Percentiles rank a stretch among this genome's conserved stretches.
These are phyloP conservation scores for Papilio polyxenes DNA, from an alignment of 1,140 invertebrate genomes.

Conservation along the genomic window DNA sequence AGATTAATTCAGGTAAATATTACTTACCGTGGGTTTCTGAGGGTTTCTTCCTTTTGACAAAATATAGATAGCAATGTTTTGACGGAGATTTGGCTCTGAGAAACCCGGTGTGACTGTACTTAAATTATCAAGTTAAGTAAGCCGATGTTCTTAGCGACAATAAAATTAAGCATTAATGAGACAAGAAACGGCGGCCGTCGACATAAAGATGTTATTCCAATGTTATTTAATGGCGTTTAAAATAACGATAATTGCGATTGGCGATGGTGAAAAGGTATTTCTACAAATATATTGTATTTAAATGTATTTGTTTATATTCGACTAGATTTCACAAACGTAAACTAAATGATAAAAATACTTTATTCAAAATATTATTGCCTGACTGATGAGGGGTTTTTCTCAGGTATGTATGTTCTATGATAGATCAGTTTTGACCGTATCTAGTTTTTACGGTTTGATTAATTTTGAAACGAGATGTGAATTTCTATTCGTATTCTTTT, in stretches of 20 bases:
- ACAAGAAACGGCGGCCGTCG: background rate
- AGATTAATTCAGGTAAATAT: background rate
- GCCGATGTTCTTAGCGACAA: background rate
- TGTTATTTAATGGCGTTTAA: conserved; percentile 14
- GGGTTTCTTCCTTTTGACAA: no score
- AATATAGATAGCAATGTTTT: no score
- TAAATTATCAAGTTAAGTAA: conserved; percentile 10
- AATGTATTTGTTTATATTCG: background rate
- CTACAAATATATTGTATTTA: background rate
- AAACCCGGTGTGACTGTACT: background rate
- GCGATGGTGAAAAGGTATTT: background rate
- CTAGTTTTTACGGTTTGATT: no score
- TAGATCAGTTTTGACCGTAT: no score
- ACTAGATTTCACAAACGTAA: background rate
- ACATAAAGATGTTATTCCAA: conserved; percentile 13
- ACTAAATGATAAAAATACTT: background rate
- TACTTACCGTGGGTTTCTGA: background rate
- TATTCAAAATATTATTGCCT: background rate
- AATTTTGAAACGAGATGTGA: no score
- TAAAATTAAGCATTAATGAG: conserved; percentile 10
- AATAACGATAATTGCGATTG: conserved; percentile 16
- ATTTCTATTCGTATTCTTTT: no score
- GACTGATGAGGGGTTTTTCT: background rate
- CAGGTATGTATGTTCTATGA: no score
- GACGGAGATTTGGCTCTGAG: no score